Base-by-base conservation (phyloP, 2,888 invertebrate genomes). In the Megaustenia siamemsis region DNA sequence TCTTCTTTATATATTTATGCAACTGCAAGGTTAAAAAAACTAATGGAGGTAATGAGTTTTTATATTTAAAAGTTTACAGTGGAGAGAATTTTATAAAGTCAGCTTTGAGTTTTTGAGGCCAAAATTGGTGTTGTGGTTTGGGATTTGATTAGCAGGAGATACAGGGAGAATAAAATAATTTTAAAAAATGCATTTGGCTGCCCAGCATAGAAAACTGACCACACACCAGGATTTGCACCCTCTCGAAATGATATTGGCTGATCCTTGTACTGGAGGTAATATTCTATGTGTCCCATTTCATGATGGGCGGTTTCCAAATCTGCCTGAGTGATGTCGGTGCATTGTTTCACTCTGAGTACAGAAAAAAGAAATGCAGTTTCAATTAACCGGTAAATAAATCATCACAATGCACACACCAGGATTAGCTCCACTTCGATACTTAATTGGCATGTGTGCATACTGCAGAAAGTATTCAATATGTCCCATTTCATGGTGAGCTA, bases 161-260 rank as follows among this genome's bases (percentile, higher is more conserved):
- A n/a, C n/a, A n/a, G n/a, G n/a, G n/a, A n/a, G n/a, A n/a, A n/a
- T n/a, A n/a, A n/a, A n/a, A n/a, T n/a, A n/a, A n/a, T n/a, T n/a
- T n/a, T n/a, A n/a, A n/a, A n/a, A n/a, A n/a, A n/a, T n/a, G n/a
- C n/a, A n/a, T n/a, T n/a, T n/a, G n/a, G n/a, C n/a, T n/a, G n/a
- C n/a, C n/a, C n/a, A 18, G 56, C 56, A 56, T 24, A 21, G 56
- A 56, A 32, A 10, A 28, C 5, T 18, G 32, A 15, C 6, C 49
- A 81, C 84, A 40, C 38, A 97, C 97, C 97, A 89, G 97, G 97
- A 92, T 97, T 96, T 0, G 97, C 97, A 60, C 97, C 97, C 35
- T 95, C 95, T 89, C 96, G 96, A 92, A 96, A 97, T 28, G 96
- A 93, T 0, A 95, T 43, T 1, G 93, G 92, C 82, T 89, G 91